Percentiles rank a stretch among this genome's conserved stretches.
Conservation (phyloP, 92 coral and sea anemone species). For the Meandrina meandrites region DNA sequence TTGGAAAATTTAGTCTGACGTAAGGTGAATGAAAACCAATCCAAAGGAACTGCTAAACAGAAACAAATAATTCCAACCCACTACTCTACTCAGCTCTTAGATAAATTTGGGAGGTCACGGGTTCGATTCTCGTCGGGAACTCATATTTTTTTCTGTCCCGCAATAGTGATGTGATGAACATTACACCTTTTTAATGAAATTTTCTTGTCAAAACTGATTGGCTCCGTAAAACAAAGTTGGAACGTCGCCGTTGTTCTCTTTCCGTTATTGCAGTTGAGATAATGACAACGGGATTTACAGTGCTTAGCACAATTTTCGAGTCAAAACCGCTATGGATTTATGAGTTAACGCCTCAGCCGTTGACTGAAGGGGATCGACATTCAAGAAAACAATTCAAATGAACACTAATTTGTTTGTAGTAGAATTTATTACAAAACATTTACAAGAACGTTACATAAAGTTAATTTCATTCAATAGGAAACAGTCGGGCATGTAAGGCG, state of each 20-base stretch:
- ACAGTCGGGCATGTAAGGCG: neutral
- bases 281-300: too few relatives aligned
- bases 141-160: too few relatives aligned
- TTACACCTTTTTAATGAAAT: too few relatives aligned
- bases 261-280: too few relatives aligned
- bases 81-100: too few relatives aligned
- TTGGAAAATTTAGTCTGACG: too few relatives aligned
- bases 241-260: neutral
- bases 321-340: neutral
- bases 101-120: too few relatives aligned
- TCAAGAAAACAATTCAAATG: neutral
- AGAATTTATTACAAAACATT: conserved; percentile 2
- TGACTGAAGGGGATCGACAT: neutral
- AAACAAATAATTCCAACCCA: neutral
- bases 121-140: too few relatives aligned
- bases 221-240: neutral
- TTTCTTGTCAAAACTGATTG: neutral
- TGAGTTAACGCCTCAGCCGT: neutral
- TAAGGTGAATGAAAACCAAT: neutral
- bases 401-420: neutral
- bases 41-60: neutral
- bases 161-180: too few relatives aligned
- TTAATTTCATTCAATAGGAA: neutral
- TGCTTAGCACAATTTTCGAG: too few relatives aligned
- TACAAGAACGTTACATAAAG: neutral